Evolutionary conservation across 1,140 invertebrate genomes (phyloP), one percentile per base, ranked within the genome.

Genomic region (Neodiprion pinetum): DNA sequence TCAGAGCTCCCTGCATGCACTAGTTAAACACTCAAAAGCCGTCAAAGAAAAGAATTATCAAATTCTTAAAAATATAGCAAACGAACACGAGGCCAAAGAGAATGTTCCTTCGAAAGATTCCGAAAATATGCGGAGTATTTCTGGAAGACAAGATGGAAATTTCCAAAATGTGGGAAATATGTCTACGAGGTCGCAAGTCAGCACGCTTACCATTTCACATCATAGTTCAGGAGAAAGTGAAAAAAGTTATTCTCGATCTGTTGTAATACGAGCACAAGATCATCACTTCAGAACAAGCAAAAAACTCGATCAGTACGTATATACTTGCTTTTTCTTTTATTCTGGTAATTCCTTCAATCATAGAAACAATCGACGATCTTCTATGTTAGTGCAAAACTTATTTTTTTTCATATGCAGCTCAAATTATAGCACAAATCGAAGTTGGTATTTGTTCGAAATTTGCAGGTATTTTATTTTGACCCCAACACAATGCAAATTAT

Each of bases 281-380:
- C 80, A 80, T 77, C 78, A 82, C 67, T 81, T 87, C 23, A 85
- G 87, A 75, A 83, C 82, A 17, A 83, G 86, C 0, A 87, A 85
- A 23, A 88, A 88, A 74, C 80, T 88, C 0, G 86, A 88, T 75
- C 85, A 88, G 88, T 89, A 75, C 86, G 87, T 23, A 28, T 47
- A 69, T 21, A 69, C 11, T 28, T 14, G 61, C 14, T n/a, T 21
- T 21, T 21, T 66, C 1, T 66, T 66, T 66, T 21, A 21, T 66
- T 66, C 2, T 40, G 28, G 28, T 40, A 5, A 40, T 40, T 40
- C 2, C 28, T 40, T 40, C 28, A 40, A 40, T 40, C 28, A 40
- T 40, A 40, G 28, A 40, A 40, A 40, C 28, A 5, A 40, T 40
- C 5, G 28, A 40, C 28, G 28, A 40, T 3, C 28, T 40, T 40